Conservation (phyloP, 2,888 invertebrate genomes). For the Scaptomyza cyrtandrae region DNA sequence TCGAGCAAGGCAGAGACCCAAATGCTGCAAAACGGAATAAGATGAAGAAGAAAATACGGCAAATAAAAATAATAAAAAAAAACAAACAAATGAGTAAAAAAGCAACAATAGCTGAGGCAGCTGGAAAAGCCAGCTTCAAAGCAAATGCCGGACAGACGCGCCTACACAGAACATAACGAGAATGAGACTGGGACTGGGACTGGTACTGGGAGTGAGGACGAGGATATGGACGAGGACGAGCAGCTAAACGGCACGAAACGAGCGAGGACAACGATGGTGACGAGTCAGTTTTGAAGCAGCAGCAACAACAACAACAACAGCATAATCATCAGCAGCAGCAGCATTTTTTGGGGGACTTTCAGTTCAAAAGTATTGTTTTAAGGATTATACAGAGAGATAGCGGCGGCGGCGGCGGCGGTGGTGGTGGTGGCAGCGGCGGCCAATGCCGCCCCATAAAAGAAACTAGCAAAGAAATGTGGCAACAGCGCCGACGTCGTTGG, state of each 20-base stretch:
- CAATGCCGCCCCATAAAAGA: constrained; percentile 37
- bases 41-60: constrained; percentile 21
- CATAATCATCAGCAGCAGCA: too few relatives aligned
- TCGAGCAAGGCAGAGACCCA: constrained; percentile 40
- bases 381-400: constrained; percentile 52
- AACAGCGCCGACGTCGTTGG: constrained; percentile 56
- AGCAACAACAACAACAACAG: background rate
- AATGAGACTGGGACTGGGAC: background rate
- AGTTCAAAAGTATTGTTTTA: constrained; percentile 75
- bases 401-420: constrained; percentile 38
- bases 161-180: constrained; percentile 23
- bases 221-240: constrained; percentile 21
- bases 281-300: constrained; percentile 44
- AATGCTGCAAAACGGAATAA: constrained; percentile 30
- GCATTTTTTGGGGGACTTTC: constrained; percentile 49
- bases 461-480: constrained; percentile 62
- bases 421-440: too few relatives aligned
- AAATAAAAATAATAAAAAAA: constrained; percentile 36
- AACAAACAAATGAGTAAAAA: constrained; percentile 27
- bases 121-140: constrained; percentile 39
- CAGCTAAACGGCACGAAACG: constrained; percentile 53
- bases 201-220: background rate
- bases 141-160: constrained; percentile 43
- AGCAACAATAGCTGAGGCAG: constrained; percentile 43
- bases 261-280: constrained; percentile 34